Conservation (phyloP, 1,140 invertebrate species). For the Brachionus angularis region DNA sequence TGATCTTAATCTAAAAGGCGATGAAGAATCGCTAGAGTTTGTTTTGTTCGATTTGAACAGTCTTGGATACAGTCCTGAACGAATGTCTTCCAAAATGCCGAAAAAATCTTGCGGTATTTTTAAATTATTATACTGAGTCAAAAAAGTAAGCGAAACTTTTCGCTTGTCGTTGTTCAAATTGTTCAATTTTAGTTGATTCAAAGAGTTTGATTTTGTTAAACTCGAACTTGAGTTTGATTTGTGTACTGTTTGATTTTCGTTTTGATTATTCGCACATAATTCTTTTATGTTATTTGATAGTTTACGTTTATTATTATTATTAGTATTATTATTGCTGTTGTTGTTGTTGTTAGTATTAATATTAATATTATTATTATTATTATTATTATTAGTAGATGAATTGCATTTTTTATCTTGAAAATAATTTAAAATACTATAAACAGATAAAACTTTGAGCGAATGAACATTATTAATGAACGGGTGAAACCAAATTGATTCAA, state of each 20-base stretch:
- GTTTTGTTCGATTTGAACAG: conserved; percentile 21
- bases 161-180: conserved; percentile 16
- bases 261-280: too few relatives aligned
- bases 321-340: too few relatives aligned
- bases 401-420: conserved; percentile 38
- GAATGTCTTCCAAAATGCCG: conserved; percentile 41
- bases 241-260: neutral
- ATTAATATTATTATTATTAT: too few relatives aligned
- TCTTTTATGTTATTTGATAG: neutral
- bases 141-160: conserved; percentile 29
- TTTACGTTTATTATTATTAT: neutral
- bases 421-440: neutral
- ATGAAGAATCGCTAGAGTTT: neutral
- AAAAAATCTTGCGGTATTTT: conserved; percentile 42
- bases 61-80: conserved; percentile 24
- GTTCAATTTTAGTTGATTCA: conserved; percentile 24
- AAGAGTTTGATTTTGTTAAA: conserved; percentile 4
- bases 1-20: conserved; percentile 2
- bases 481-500: conserved; percentile 27
- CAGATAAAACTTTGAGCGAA: conserved; percentile 22
- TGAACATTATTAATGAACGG: conserved; percentile 29
- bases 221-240: neutral
- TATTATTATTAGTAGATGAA: too few relatives aligned
- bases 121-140: conserved; percentile 16
- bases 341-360: too few relatives aligned